A percentile compares a stretch with the other conserved stretches of the same genome.
Conservation (phyloP, 23 tunicate genomes). For the Corella eumyota region DNA sequence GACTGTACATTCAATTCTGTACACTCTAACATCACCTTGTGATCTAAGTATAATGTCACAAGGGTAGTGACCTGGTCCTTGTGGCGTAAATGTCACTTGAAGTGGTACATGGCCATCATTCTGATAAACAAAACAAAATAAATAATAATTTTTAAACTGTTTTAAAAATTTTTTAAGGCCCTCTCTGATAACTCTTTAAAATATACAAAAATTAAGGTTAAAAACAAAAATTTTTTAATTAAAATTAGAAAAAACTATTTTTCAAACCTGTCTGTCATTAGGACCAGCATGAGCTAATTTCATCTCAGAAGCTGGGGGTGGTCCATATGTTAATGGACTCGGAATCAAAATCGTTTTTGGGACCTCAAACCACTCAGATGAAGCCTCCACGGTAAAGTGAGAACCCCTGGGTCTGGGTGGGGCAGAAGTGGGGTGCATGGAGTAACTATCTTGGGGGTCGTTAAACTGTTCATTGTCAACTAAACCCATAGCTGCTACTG, state of each 20-base stretch:
- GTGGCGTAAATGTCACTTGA: conserved; percentile 39
- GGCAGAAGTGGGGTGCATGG: conserved; percentile 31
- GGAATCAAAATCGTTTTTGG: conserved; percentile 41
- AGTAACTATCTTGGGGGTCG: conserved; percentile 5
- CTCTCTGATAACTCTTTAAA: too few species aligned
- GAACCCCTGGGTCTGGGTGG: conserved; percentile 58
- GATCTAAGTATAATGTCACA: conserved; percentile 75
- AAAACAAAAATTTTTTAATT: too few species aligned
- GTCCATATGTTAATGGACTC: conserved; percentile 69
- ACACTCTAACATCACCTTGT: conserved; percentile 52
- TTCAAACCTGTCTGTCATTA: conserved; percentile 82
- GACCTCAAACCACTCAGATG: conserved; percentile 67
- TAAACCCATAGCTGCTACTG: conserved; percentile 61
- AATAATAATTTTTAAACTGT: not conserved
- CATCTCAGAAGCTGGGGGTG: conserved; percentile 81
- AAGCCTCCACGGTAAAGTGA: conserved; percentile 47
- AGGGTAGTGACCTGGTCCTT: conserved; percentile 79
- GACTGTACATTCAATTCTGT: conserved; percentile 80
- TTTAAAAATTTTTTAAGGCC: not conserved
- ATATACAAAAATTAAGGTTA: too few species aligned
- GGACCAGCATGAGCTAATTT: conserved; percentile 34
- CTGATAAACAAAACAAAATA: conserved; percentile 12
- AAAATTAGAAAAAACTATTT: too few species aligned
- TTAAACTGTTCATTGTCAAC: conserved; percentile 9
- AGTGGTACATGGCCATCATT: conserved; percentile 65